Base-by-base conservation (phyloP, 2,113 vertebrate species). In the Echinops telfairi region DNA sequence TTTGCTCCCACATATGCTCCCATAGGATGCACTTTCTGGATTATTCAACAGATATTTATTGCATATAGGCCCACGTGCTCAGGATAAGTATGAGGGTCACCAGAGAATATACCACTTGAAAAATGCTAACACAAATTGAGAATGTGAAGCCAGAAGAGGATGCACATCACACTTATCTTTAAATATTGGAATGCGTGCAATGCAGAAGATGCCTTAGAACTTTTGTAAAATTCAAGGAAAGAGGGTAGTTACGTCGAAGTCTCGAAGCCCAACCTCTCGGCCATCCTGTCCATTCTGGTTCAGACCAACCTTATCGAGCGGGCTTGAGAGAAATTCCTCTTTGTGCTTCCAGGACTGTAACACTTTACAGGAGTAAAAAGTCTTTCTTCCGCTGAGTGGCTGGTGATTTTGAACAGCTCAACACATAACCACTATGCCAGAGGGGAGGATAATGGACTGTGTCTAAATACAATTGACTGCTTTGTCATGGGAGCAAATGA, bases 121-220 rank as follows among this genome's bases (percentile, higher is more conserved):
- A 94, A 79, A 68, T 6, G 25, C 4, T 89, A 47, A 92, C 90
- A 89, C 5, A 27, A 92, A 76, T 76, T 83, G 23, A 29, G 4
- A 20, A 16, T 36, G 22, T 85, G 79, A 83, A 14, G 17, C 16
- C 29, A 29, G 43, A 86, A 47, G 66, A 80, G 3, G 31, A 89
- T 5, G 53, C 38, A 14, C 1, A 80, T 43, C 31, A 53, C 53
- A 68, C 60, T 57, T 43, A 17, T 31, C 77, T 60, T 95, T 31
- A 76, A 40, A 22, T 71, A 66, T 80, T 91, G 47, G 47, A 86
- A 43, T 38, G 62, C 7, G 22, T 60, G 25, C 6, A 38, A 27
- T 33, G 71, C 58, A 7, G 22, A 86, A 66, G 36, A 83, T 2
- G 20, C 57, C 27, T 64, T 85, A 62, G 76, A 89, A 25, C 1